Evolutionary conservation across 2,888 invertebrate species (phyloP).

Genomic region (Melieria omissa): DNA sequence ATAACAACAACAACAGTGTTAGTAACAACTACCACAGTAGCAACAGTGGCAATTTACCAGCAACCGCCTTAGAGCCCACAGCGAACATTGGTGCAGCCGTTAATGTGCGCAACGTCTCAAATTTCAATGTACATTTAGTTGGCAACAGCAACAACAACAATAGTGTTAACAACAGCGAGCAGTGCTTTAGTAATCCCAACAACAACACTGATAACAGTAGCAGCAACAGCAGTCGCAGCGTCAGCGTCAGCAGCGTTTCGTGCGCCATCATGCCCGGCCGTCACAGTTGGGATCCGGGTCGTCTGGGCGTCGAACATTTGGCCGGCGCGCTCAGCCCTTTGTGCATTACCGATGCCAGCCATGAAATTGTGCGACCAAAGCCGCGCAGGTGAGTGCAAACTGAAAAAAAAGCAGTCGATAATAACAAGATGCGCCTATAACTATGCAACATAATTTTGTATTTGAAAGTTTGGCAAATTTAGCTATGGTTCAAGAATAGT

Average conservation of each 20-base stretch:
- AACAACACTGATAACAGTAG: slow-evolving; percentile 28
- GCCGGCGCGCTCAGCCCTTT: slow-evolving; percentile 74
- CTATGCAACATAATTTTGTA: neutral
- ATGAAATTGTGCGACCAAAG: slow-evolving; percentile 87
- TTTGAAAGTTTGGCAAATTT: neutral
- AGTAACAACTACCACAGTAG: slow-evolving; percentile 25
- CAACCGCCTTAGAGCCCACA: slow-evolving; percentile 28
- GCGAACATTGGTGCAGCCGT: slow-evolving; percentile 21
- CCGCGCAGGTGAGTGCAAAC: slow-evolving; percentile 76
- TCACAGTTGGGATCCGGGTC: slow-evolving; percentile 67
- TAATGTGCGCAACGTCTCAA: slow-evolving; percentile 24
- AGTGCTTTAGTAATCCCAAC: slow-evolving; percentile 27
- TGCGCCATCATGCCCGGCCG: slow-evolving; percentile 59
- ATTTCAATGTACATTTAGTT: slow-evolving; percentile 32
- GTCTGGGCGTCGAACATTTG: slow-evolving; percentile 71
- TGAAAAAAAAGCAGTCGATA: neutral
- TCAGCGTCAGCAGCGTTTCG: slow-evolving; percentile 28
- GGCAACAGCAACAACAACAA: slow-evolving; percentile 23
- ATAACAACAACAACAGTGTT: slow-evolving; percentile 18
- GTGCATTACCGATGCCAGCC: slow-evolving; percentile 79
- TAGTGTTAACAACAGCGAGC: slow-evolving; percentile 23
- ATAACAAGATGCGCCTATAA: neutral
- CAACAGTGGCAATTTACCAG: slow-evolving; percentile 43
- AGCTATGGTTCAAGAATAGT: no score
- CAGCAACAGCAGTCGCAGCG: slow-evolving; percentile 12